Evolutionary conservation across 2,888 invertebrate species (phyloP).

Genomic region (Eudemis profundana): DNA sequence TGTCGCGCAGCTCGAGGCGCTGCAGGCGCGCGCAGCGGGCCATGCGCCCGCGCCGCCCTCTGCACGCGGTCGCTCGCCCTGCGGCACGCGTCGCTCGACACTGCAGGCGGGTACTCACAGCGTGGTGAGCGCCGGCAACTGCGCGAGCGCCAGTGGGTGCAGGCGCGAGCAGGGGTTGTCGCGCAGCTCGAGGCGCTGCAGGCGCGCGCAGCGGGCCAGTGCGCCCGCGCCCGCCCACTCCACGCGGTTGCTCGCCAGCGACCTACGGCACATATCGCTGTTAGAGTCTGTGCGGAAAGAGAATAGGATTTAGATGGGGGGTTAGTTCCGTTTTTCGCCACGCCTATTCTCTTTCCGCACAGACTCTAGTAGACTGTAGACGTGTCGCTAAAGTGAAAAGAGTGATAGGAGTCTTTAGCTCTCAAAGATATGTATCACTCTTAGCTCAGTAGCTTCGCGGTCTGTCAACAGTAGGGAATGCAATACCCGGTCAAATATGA

Average conservation of each 20-base stretch:
- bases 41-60: constrained; percentile 89
- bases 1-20: constrained; percentile 92
- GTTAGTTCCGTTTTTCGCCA: too few species aligned
- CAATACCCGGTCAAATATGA: too few species aligned
- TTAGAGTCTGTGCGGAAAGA: not conserved
- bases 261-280: constrained; percentile 81
- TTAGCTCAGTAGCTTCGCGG: too few species aligned
- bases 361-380: too few species aligned
- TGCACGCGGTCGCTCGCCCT: constrained; percentile 94
- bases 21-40: constrained; percentile 88
- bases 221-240: constrained; percentile 89
- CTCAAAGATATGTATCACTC: too few species aligned
- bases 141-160: constrained; percentile 89
- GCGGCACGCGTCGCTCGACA: constrained; percentile 52
- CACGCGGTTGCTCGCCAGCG: constrained; percentile 93
- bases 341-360: too few species aligned
- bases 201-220: constrained; percentile 88
- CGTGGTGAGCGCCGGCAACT: constrained; percentile 87
- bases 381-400: too few species aligned
- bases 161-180: constrained; percentile 92
- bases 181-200: constrained; percentile 92
- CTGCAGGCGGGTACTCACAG: constrained; percentile 62
- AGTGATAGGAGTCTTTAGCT: too few species aligned
- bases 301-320: too few species aligned
- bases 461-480: too few species aligned